Base-by-base conservation (phyloP, 2,113 vertebrate genomes). In the Empidonax alnorum region DNA sequence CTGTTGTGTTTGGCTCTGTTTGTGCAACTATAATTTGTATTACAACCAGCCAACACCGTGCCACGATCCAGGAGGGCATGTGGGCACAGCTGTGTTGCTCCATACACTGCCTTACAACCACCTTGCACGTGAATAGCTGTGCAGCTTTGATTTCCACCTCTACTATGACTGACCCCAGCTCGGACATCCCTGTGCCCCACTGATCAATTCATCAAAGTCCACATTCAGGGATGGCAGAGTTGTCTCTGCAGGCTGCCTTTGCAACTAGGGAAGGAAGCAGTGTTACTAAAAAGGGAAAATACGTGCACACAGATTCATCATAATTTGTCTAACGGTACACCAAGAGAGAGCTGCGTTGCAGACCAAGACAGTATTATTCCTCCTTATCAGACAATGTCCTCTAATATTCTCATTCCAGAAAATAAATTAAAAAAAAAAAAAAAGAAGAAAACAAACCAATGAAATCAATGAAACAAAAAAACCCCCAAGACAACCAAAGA, bases 51-150 rank as follows among this genome's bases (percentile, higher is more conserved):
- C 44, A 59, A 11, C 1, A 0, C 42, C 3, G 1, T 19, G 28
- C 10, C 35, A 44, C 0, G 0, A 35, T 52, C 44, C 56, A 75
- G 46, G 15, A 50, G 7, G 42, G 22, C 15, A 41, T 2, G 2
- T 46, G 39, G 42, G 22, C 47, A 71, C 21, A 33, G 47, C 3
- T 71, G 6, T 31, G 21, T 41, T 56, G 46, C 52, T 50, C 41
- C 28, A 37, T 7, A 15, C 4, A 1, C 27, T 18, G 28, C 37
- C 41, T 53, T 31, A 42, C 5, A 9, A 24, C 33, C 11, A 5
- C 0, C 21, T 0, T 62, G 25, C 25, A 71, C 23, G 5, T 8
- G 23, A 47, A 59, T 3, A 73, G 8, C 3, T 37, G 11, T 6
- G 22, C 7, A 46, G 46, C 17, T 78, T 84, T 39, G 19, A 58